phyloP scores from a whole-genome alignment of 1,140 invertebrate species.

The Eubasilissa regina region DNA sequence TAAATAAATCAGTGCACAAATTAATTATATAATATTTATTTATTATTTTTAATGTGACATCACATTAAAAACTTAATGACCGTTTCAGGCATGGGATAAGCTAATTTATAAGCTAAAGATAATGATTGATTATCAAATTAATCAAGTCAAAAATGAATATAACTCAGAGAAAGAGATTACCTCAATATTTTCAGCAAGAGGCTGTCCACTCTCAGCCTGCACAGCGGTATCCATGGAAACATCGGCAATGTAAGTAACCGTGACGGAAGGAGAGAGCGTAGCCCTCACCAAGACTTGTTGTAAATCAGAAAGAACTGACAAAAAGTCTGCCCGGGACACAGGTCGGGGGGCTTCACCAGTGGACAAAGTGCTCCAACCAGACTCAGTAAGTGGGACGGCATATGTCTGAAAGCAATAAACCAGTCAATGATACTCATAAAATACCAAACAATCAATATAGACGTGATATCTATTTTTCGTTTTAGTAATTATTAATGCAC shows the following conservation, averaged over 20 bases:
- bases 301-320: constrained; percentile 87
- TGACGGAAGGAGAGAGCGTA: constrained; percentile 81
- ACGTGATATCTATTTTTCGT: too few relatives aligned
- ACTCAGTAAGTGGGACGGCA: constrained; percentile 77
- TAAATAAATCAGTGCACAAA: too few relatives aligned
- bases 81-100: too few relatives aligned
- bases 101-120: too few relatives aligned
- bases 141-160: too few relatives aligned
- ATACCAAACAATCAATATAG: too few relatives aligned
- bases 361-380: constrained; percentile 77
- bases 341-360: constrained; percentile 68
- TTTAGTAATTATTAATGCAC: too few relatives aligned
- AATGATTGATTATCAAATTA: too few relatives aligned
- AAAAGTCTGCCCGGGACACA: constrained; percentile 84
- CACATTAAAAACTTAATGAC: too few relatives aligned
- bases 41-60: too few relatives aligned
- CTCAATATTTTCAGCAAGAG: constrained; percentile 81
- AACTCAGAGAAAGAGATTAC: constrained; percentile 54
- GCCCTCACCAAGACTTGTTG: constrained; percentile 90
- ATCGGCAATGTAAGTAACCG: constrained; percentile 83
- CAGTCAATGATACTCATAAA: background rate
- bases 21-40: too few relatives aligned
- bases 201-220: constrained; percentile 71
- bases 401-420: constrained; percentile 65
- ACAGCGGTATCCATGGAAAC: constrained; percentile 87